A percentile compares a stretch with the other conserved stretches of the same genome.
phyloP scores from a whole-genome alignment of 1,140 invertebrate genomes.

The Drosophila erecta region DNA sequence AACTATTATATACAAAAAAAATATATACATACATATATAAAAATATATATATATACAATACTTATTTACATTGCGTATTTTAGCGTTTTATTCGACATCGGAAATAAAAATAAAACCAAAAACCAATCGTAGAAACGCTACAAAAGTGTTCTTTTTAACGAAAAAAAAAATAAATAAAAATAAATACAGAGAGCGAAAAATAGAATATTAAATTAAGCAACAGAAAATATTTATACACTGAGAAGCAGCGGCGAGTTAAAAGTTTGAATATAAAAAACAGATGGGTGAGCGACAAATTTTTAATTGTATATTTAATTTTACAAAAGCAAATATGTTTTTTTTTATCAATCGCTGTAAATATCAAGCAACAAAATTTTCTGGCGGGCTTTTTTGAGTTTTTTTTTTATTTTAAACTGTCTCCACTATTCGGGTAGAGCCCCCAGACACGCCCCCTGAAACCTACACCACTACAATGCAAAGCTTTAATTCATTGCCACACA shows the following conservation, averaged over 20 bases:
- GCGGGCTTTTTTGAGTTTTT: conserved; percentile 1
- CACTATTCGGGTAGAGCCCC: conserved; percentile 12
- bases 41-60: conserved; percentile 61
- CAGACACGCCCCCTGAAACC: conserved; percentile 12
- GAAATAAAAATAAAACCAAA: conserved; percentile 37
- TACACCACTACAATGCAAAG: conserved; percentile 28
- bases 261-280: conserved; percentile 34
- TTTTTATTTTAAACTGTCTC: conserved; percentile 3
- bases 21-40: conserved; percentile 47
- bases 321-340: conserved; percentile 30
- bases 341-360: conserved; percentile 70
- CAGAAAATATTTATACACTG: conserved; percentile 67
- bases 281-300: conserved; percentile 5
- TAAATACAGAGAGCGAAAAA: conserved; percentile 24
- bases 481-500: conserved; percentile 44
- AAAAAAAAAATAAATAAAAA: conserved; percentile 33
- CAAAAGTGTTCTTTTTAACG: conserved; percentile 69
- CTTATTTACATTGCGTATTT: conserved; percentile 75
- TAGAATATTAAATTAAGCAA: conserved; percentile 33
- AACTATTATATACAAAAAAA: conserved; percentile 70
- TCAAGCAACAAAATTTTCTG: conserved; percentile 40
- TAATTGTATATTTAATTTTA: conserved; percentile 46
- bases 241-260: conserved; percentile 56
- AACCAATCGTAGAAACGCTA: conserved; percentile 50
- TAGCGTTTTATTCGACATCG: conserved; percentile 70